A percentile compares a stretch with the other conserved stretches of the same genome.
These are phyloP conservation scores for Dissostichus mawsoni DNA, from an alignment of 2,113 vertebrate species.

Conservation along the genomic window DNA sequence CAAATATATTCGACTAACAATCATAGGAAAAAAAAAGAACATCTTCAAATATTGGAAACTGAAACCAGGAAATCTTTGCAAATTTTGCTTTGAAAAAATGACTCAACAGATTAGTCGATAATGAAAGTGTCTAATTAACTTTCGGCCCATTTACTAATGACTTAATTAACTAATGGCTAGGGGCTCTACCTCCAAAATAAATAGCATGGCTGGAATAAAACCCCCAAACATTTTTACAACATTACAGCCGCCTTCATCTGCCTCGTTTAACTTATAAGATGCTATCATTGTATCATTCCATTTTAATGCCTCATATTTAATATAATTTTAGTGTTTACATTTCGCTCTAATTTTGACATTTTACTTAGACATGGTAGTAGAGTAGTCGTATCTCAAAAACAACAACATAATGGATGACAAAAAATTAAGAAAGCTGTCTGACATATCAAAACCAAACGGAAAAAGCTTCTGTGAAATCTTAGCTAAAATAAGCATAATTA, in stretches of 20 bases:
- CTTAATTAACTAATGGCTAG: neutral
- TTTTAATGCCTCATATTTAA: neutral
- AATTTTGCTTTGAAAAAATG: neutral
- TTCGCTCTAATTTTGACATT: neutral
- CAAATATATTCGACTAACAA: neutral
- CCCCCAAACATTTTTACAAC: neutral
- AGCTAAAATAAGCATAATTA: conserved; percentile 34
- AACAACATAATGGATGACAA: conserved; percentile 16
- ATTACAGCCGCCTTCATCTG: neutral
- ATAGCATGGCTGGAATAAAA: neutral
- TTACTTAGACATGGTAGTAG: neutral
- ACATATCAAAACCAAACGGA: conserved; percentile 13
- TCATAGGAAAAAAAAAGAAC: neutral
- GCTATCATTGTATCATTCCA: too few species aligned
- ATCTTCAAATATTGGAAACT: neutral
- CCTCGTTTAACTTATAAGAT: neutral
- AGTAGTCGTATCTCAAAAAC: conserved; percentile 16
- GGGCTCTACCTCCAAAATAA: neutral
- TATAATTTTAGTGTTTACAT: neutral
- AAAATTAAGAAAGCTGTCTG: conserved; percentile 7
- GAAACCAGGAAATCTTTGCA: neutral
- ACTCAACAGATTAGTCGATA: too few species aligned
- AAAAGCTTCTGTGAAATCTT: neutral
- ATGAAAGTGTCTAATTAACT: too few species aligned
- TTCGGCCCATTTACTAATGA: neutral